These are phyloP conservation scores for Drosophila tripunctata DNA, from an alignment of 2,888 invertebrate species.

Conservation along the genomic window DNA sequence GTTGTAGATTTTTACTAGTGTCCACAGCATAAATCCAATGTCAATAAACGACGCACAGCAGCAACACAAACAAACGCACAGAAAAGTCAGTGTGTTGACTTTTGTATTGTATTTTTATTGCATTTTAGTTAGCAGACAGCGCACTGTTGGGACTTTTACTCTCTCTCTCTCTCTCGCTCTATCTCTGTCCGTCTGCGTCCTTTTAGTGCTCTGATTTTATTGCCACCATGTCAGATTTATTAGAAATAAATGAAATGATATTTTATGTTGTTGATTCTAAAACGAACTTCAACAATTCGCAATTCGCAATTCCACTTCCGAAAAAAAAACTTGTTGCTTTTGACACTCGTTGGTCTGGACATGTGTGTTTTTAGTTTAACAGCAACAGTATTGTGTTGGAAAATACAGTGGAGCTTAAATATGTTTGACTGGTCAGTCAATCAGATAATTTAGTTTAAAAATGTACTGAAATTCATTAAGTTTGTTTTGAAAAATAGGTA, in stretches of 20 bases:
- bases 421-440: too few relatives aligned
- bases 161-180: background rate
- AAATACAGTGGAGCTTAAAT: too few relatives aligned
- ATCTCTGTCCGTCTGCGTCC: background rate
- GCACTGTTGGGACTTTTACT: conserved; percentile 4
- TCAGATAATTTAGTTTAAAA: too few relatives aligned
- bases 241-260: conserved; percentile 68
- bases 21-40: conserved; percentile 57
- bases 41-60: conserved; percentile 63
- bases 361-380: too few relatives aligned
- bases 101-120: conserved; percentile 66
- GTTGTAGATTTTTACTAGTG: conserved; percentile 41
- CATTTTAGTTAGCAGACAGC: conserved; percentile 61
- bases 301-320: background rate
- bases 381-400: too few relatives aligned
- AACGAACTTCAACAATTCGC: conserved; percentile 7
- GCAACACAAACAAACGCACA: conserved; percentile 12
- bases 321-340: conserved; percentile 14
- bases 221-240: conserved; percentile 66
- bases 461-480: too few relatives aligned
- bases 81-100: conserved; percentile 53
- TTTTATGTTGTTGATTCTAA: conserved; percentile 69
- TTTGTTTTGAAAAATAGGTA: too few relatives aligned
- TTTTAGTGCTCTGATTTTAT: conserved; percentile 59
- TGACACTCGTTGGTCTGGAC: conserved; percentile 24